Evolutionary conservation across 2,113 vertebrate species (phyloP).

Genomic region (Synchiropus splendidus): DNA sequence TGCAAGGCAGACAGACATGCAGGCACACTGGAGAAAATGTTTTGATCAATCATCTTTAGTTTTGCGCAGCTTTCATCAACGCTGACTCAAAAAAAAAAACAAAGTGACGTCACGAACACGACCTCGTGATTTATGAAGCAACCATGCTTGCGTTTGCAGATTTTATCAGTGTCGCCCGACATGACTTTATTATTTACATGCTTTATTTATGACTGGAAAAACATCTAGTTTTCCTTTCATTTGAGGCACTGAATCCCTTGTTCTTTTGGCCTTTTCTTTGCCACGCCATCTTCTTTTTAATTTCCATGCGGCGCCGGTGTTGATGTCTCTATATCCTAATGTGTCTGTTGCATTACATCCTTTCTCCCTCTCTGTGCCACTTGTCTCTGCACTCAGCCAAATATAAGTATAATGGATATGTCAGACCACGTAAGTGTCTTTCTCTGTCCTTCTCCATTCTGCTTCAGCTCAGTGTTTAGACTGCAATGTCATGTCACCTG

Average conservation of each 20-base stretch:
- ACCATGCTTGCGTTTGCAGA: too few relatives aligned
- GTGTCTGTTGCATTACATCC: conserved; percentile 49
- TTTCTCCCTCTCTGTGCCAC: conserved; percentile 63
- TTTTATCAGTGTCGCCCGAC: too few relatives aligned
- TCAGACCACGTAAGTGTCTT: conserved; percentile 77
- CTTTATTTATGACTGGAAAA: too few relatives aligned
- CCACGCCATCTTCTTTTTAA: conserved; percentile 23
- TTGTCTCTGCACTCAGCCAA: conserved; percentile 76
- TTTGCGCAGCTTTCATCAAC: too few relatives aligned
- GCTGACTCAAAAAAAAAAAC: too few relatives aligned
- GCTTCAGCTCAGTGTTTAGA: conserved; percentile 51
- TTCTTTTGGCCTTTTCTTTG: conserved; percentile 14
- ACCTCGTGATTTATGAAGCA: too few relatives aligned
- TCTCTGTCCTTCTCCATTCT: conserved; percentile 62
- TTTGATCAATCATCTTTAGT: too few relatives aligned
- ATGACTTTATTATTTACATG: too few relatives aligned
- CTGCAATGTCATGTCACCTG: conserved; percentile 32
- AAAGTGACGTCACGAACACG: too few relatives aligned
- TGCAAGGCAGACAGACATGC: background rate
- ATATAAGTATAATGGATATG: conserved; percentile 79
- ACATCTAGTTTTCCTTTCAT: too few relatives aligned
- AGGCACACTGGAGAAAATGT: too few relatives aligned
- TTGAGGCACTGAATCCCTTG: too few relatives aligned
- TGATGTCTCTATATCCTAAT: conserved; percentile 52
- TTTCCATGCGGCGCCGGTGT: conserved; percentile 28